Conservation (phyloP, 1,140 invertebrate species). For the Cotesia vestalis region DNA sequence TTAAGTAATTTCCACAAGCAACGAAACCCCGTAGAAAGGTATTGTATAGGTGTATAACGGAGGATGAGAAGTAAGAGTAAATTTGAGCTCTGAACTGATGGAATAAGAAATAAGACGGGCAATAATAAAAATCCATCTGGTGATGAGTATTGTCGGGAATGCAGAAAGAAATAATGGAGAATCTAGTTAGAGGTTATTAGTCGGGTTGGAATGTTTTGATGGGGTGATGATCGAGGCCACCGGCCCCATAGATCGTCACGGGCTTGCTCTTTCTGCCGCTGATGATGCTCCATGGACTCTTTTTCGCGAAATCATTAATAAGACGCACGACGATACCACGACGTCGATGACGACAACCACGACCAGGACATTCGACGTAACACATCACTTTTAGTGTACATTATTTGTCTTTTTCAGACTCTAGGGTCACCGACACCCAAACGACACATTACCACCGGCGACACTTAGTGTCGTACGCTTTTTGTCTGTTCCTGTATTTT, state of each 20-base stretch:
- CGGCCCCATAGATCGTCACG: conserved; percentile 29
- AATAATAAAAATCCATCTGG: not conserved
- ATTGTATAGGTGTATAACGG: too few species aligned
- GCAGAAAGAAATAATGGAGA: conserved; percentile 20
- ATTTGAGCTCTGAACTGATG: too few species aligned
- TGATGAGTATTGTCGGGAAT: conserved; percentile 2
- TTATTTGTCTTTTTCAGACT: conserved; percentile 6
- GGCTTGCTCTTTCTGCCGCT: not conserved
- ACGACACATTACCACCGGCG: conserved; percentile 3
- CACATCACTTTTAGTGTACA: not conserved
- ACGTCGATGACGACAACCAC: not conserved
- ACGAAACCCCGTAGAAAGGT: too few species aligned
- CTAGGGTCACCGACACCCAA: conserved; percentile 24
- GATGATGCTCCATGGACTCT: not conserved
- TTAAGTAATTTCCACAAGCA: too few species aligned
- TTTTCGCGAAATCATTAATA: conserved; percentile 27
- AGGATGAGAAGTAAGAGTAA: too few species aligned
- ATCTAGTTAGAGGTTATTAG: conserved; percentile 31
- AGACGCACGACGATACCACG: conserved; percentile 14
- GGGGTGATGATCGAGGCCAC: conserved; percentile 25
- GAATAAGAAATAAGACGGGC: too few species aligned
- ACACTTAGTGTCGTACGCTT: not conserved
- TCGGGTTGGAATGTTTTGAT: conserved; percentile 30
- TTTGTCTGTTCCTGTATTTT: not conserved
- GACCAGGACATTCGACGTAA: not conserved